Percentiles rank a stretch among this genome's conserved stretches.
Conservation (phyloP, 35 echinoderm and acorn worm species). For the Anneissia japonica region DNA sequence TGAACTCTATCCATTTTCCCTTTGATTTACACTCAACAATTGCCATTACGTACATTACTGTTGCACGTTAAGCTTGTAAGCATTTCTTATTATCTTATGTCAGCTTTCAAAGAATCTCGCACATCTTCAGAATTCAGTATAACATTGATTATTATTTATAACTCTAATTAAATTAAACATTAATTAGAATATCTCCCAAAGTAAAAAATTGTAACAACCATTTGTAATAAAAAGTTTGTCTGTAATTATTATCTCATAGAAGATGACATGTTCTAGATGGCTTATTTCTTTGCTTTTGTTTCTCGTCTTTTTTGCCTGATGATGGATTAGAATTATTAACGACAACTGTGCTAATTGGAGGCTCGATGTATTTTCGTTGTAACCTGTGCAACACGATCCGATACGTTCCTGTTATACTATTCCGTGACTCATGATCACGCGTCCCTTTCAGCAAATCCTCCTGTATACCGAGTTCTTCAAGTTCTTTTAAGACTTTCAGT, state of each 20-base stretch:
- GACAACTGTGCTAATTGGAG: slow-evolving; percentile 29
- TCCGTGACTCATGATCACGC: slow-evolving; percentile 79
- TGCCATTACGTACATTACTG: too few relatives aligned
- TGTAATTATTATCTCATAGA: slow-evolving; percentile 27
- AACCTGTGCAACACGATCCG: slow-evolving; percentile 68
- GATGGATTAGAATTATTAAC: slow-evolving; percentile 14
- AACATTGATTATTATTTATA: too few relatives aligned
- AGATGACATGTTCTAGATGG: slow-evolving; percentile 81
- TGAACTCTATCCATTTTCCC: too few relatives aligned
- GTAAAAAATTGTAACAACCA: too few relatives aligned
- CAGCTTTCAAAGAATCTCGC: too few relatives aligned
- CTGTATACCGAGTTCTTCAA: slow-evolving; percentile 66
- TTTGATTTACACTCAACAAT: too few relatives aligned
- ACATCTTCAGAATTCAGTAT: too few relatives aligned
- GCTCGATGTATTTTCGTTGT: slow-evolving; percentile 70
- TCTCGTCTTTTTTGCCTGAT: slow-evolving; percentile 49
- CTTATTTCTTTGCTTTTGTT: slow-evolving; percentile 75
- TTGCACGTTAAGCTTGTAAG: too few relatives aligned
- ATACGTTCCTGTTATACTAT: slow-evolving; percentile 96
- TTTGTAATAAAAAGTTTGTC: too few relatives aligned
- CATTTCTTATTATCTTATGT: too few relatives aligned
- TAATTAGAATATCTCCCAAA: too few relatives aligned
- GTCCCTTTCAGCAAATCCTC: slow-evolving; percentile 77
- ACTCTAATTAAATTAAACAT: too few relatives aligned
- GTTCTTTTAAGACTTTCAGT: slow-evolving; percentile 60